Base-by-base conservation (phyloP, 2,888 invertebrate genomes). In the Hipparchia semele region DNA sequence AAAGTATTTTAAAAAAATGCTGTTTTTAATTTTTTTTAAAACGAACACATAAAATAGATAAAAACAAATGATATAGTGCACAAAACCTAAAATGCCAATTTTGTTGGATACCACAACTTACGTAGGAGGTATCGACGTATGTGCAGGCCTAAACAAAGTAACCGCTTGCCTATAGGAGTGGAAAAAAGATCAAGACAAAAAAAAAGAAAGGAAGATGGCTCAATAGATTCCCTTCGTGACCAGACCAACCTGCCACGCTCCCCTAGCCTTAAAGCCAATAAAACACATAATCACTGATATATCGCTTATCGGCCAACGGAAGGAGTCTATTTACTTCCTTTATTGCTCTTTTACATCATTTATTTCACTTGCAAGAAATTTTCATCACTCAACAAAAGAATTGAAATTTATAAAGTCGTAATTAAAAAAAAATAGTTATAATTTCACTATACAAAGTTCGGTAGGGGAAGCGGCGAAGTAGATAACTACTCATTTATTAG, bases 141-240 rank as follows among this genome's bases (percentile, higher is more conserved):
- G 23, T 23, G 0, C 23, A 23, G 23, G 23, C 23, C 23, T 23
- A 23, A 23, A 23, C 23, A 23, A 23, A 23, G 23, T 23, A 1
- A 23, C 23, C 23, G 1, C 23, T 23, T 23, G 23, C 1, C 23
- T 23, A 23, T 23, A 23, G 23, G 23, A 23, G 23, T 23, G 23
- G 23, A 23, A 39, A 39, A 39, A 39, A 39, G 39, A 39, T 39
- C 5, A 1, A 2, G 5, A 39, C 39, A 39, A 39, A 61, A 74
- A 74, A 68, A 73, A 73, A 72, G 80, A 88, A 90, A 87, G 86
- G 81, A 84, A 88, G 87, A 90, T 88, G 86, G 84, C 80, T 83
- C 80, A 83, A 81, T 84, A 83, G 87, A 86, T 85, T 82, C 85
- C 79, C 83, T 79, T 78, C 73, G 77, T 80, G 80, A 4, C 23